Evolutionary conservation across 1,140 invertebrate species (phyloP).

Genomic region (Drosophila nigromelanica): DNA sequence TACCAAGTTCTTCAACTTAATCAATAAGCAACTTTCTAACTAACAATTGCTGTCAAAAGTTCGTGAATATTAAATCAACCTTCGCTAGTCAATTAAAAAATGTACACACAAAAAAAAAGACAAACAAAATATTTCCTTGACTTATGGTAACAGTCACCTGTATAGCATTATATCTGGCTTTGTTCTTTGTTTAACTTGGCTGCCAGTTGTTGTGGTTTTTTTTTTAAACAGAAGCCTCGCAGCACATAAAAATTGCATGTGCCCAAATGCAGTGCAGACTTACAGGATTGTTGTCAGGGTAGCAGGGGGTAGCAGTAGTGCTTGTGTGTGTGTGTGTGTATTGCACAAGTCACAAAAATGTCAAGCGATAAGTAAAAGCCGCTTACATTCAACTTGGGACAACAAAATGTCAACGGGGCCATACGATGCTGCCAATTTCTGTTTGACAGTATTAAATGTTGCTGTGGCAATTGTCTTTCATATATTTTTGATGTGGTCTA

Average conservation of each 20-base stretch:
- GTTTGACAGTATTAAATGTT: conserved; percentile 56
- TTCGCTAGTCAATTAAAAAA: conserved; percentile 4
- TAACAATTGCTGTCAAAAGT: neutral
- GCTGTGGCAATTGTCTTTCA: conserved; percentile 37
- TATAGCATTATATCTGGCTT: neutral
- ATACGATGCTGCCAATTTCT: conserved; percentile 39
- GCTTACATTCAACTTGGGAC: conserved; percentile 51
- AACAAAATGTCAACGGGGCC: conserved; percentile 31
- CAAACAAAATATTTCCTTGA: neutral
- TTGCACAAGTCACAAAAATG: conserved; percentile 59
- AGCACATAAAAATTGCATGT: conserved; percentile 48
- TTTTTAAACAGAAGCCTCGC: conserved; percentile 27
- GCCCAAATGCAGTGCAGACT: conserved; percentile 26
- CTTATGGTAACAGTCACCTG: neutral
- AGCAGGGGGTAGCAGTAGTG: no score
- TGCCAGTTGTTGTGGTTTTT: conserved; percentile 46
- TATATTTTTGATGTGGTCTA: conserved; percentile 45
- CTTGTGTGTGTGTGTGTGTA: neutral
- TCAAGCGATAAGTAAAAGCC: conserved; percentile 65
- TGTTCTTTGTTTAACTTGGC: conserved; percentile 28
- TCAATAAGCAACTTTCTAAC: neutral
- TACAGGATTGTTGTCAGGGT: neutral
- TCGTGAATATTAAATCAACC: no score
- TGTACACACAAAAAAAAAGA: neutral
- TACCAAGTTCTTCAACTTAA: no score